A percentile compares a stretch with the other conserved stretches of the same genome.
phyloP scores from a whole-genome alignment of 2,113 vertebrate genomes.

The Dendropsophus ebraccatus region DNA sequence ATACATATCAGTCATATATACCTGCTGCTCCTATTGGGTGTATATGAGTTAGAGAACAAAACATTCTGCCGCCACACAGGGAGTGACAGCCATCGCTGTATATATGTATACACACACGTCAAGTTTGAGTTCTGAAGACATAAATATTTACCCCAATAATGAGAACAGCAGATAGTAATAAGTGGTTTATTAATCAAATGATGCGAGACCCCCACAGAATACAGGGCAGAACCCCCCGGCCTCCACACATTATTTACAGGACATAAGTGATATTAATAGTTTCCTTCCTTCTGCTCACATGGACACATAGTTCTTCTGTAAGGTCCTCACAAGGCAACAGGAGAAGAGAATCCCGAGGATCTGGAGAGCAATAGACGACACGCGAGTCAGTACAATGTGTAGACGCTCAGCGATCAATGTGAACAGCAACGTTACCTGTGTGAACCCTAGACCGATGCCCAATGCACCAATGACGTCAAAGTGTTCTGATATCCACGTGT shows the following conservation, averaged over 20 bases:
- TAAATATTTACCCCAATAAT: background rate
- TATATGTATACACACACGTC: too few relatives aligned
- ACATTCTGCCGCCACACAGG: too few relatives aligned
- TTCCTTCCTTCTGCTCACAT: background rate
- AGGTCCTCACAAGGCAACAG: slow-evolving; percentile 45
- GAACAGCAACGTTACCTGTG: slow-evolving; percentile 21
- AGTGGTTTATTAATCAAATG: background rate
- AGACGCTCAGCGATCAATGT: background rate
- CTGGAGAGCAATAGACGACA: background rate
- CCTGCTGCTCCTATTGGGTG: too few relatives aligned
- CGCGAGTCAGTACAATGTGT: background rate
- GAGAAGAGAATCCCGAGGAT: slow-evolving; percentile 47
- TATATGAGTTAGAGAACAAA: too few relatives aligned
- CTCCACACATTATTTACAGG: slow-evolving; percentile 31
- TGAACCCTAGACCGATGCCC: slow-evolving; percentile 41
- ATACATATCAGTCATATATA: too few relatives aligned
- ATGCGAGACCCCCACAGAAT: background rate
- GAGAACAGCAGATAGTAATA: background rate
- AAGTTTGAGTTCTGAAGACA: too few relatives aligned
- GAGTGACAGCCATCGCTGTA: too few relatives aligned
- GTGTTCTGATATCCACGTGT: slow-evolving; percentile 47
- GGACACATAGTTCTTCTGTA: slow-evolving; percentile 37
- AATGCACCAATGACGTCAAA: slow-evolving; percentile 30
- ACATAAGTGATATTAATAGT: background rate
- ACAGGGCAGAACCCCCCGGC: background rate